phyloP scores from a whole-genome alignment of 1,140 invertebrate species.

The Drosophila simulans region DNA sequence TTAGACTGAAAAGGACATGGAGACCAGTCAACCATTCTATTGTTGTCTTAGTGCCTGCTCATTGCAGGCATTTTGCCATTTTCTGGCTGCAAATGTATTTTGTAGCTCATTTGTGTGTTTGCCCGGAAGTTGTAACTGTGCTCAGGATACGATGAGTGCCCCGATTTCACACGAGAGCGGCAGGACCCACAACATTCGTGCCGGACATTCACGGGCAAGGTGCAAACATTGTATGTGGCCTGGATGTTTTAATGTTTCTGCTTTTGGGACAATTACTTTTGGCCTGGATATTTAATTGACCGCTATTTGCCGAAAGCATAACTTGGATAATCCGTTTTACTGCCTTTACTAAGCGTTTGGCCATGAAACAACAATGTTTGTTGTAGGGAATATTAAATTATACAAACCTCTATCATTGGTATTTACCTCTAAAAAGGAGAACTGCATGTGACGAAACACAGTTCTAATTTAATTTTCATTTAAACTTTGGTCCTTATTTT shows the following conservation, averaged over 20 bases:
- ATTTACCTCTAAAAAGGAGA: neutral
- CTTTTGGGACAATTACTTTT: constrained; percentile 25
- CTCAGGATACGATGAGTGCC: constrained; percentile 51
- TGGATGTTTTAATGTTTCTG: constrained; percentile 23
- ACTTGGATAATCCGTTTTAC: neutral
- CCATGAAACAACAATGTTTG: neutral
- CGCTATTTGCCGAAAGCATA: neutral
- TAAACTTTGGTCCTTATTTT: too few relatives aligned
- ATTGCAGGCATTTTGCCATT: constrained; percentile 36
- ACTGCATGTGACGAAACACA: too few relatives aligned
- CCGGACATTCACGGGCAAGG: constrained; percentile 39
- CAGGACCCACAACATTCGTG: constrained; percentile 18
- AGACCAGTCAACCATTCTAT: constrained; percentile 39
- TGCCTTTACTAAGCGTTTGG: too few relatives aligned
- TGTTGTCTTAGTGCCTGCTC: constrained; percentile 31
- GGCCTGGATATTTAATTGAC: constrained; percentile 7
- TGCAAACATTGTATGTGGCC: constrained; percentile 30
- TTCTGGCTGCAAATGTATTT: constrained; percentile 36
- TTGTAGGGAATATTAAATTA: neutral
- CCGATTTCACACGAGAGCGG: constrained; percentile 40
- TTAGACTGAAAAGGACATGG: constrained; percentile 25
- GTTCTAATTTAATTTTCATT: too few relatives aligned
- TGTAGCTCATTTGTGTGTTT: constrained; percentile 71
- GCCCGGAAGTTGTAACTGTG: constrained; percentile 64
- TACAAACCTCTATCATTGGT: neutral